phyloP scores from a whole-genome alignment of 2,888 invertebrate genomes.

The Gymnocheta viridis region DNA sequence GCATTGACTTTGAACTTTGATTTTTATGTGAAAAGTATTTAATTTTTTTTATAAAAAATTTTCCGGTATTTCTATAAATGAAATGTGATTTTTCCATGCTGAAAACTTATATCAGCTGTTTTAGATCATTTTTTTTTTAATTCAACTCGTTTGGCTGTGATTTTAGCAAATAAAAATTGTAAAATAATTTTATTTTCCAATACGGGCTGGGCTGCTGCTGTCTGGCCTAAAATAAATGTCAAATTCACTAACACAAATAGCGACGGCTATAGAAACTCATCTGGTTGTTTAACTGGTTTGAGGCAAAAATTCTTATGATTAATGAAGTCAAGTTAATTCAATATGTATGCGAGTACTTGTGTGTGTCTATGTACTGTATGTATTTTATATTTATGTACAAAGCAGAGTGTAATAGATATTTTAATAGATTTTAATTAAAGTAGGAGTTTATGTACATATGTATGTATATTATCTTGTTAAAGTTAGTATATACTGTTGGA shows the following conservation, averaged over 20 bases:
- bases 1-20: slow-evolving; percentile 70
- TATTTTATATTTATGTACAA: slow-evolving; percentile 1
- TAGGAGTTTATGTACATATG: slow-evolving; percentile 44
- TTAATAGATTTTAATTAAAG: slow-evolving; percentile 45
- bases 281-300: slow-evolving; percentile 56
- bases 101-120: slow-evolving; percentile 59
- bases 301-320: slow-evolving; percentile 58
- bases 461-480: slow-evolving; percentile 27
- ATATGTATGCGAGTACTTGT: neutral
- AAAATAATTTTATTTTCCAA: slow-evolving; percentile 31
- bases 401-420: slow-evolving; percentile 26
- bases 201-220: slow-evolving; percentile 34
- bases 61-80: slow-evolving; percentile 60
- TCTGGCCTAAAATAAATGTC: slow-evolving; percentile 63
- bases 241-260: slow-evolving; percentile 43
- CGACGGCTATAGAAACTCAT: slow-evolving; percentile 8
- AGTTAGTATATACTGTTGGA: neutral
- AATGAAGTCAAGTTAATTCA: slow-evolving; percentile 35
- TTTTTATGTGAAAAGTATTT: slow-evolving; percentile 62
- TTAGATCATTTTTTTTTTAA: slow-evolving; percentile 4
- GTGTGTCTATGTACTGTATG: neutral
- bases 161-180: slow-evolving; percentile 33
- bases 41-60: slow-evolving; percentile 42
- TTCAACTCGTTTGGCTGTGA: slow-evolving; percentile 24
- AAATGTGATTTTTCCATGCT: slow-evolving; percentile 10